phyloP scores from a whole-genome alignment of 64 coral and sea anemone species.

The Pocillopora verrucosa region DNA sequence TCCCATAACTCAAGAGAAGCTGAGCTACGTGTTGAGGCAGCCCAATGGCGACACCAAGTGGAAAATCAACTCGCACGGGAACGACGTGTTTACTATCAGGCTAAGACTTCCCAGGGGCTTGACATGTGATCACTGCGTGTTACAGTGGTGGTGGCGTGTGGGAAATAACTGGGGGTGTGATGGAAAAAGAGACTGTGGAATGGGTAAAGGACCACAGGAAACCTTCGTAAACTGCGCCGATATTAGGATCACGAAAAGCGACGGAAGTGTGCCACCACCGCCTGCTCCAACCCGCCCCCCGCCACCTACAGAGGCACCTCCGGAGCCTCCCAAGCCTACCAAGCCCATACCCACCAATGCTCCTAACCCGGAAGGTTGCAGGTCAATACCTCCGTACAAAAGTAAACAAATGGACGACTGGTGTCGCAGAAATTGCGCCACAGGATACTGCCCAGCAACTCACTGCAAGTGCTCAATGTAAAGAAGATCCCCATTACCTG shows the following conservation, averaged over 20 bases:
- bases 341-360: neutral
- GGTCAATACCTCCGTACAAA: conserved; percentile 14
- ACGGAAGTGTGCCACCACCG: conserved; percentile 14
- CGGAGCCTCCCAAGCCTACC: neutral
- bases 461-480: neutral
- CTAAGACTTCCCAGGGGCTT: conserved; percentile 47
- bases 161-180: conserved; percentile 81
- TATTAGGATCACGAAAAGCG: conserved; percentile 39
- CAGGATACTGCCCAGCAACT: conserved; percentile 27
- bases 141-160: conserved; percentile 81
- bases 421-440: conserved; percentile 44
- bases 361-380: conserved; percentile 48
- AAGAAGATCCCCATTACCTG: neutral
- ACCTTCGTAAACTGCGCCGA: conserved; percentile 76
- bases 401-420: conserved; percentile 47
- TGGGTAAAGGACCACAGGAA: conserved; percentile 58
- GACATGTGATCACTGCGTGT: conserved; percentile 75
- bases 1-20: conserved; percentile 72
- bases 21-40: conserved; percentile 50
- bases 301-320: conserved; percentile 11
- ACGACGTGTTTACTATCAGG: conserved; percentile 41
- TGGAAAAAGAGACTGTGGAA: conserved; percentile 11
- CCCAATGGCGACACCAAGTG: conserved; percentile 45
- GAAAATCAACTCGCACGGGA: conserved; percentile 40
- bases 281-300: conserved; percentile 32